These are phyloP conservation scores for Tetramorium bicarinatum DNA, from an alignment of 2,888 invertebrate genomes.

Conservation along the genomic window DNA sequence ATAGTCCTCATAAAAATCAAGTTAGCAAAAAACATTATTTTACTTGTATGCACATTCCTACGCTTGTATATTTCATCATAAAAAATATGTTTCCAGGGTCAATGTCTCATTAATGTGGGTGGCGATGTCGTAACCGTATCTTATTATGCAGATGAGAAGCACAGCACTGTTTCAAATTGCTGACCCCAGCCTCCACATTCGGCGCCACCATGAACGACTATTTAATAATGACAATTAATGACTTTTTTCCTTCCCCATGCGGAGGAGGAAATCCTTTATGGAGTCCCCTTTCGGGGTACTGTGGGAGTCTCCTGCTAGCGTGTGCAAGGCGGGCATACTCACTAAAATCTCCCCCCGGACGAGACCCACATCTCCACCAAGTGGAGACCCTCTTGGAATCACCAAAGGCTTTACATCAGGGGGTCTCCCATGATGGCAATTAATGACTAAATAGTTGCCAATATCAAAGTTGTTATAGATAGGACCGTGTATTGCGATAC, in stretches of 20 bases:
- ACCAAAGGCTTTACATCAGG: no score
- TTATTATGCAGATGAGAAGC: slow-evolving; percentile 88
- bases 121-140: slow-evolving; percentile 96
- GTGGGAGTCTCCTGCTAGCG: no score
- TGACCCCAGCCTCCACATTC: slow-evolving; percentile 84
- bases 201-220: slow-evolving; percentile 80
- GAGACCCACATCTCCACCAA: no score
- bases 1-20: slow-evolving; percentile 98
- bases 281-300: no score
- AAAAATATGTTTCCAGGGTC: slow-evolving; percentile 91
- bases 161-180: slow-evolving; percentile 79
- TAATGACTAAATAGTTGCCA: slow-evolving; percentile 1
- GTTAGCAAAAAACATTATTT: slow-evolving; percentile 87
- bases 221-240: slow-evolving; percentile 1
- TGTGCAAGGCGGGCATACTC: no score
- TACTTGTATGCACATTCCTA: neutral
- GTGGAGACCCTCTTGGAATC: no score
- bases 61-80: neutral
- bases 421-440: no score
- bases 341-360: no score
- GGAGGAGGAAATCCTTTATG: no score
- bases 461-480: neutral
- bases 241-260: no score
- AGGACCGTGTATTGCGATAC: neutral
- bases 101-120: slow-evolving; percentile 97